phyloP scores from a whole-genome alignment of 2,113 vertebrate genomes.

The Anguilla japonica region DNA sequence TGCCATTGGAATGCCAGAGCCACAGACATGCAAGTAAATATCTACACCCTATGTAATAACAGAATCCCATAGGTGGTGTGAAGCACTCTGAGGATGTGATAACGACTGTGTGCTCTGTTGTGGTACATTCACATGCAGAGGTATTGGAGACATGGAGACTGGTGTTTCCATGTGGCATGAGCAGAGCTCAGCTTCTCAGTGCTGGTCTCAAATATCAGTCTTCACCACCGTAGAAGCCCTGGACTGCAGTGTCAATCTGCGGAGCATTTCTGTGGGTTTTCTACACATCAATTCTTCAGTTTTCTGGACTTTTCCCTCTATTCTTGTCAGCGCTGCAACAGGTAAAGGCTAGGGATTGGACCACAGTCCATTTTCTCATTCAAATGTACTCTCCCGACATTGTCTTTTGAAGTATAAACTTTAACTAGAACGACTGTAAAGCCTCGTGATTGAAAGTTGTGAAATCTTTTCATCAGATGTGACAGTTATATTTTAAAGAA shows the following conservation, averaged over 20 bases:
- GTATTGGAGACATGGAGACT: constrained; percentile 52
- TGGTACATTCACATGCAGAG: constrained; percentile 56
- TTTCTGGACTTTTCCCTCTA: no score
- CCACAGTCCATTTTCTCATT: no score
- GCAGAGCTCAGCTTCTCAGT: constrained; percentile 74
- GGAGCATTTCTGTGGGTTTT: constrained; percentile 66
- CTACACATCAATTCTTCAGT: not conserved
- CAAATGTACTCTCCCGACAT: no score
- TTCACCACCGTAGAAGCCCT: constrained; percentile 67
- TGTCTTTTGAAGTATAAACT: not conserved
- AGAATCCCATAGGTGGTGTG: not conserved
- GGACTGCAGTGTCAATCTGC: constrained; percentile 67
- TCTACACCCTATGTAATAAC: not conserved
- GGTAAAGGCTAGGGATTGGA: no score
- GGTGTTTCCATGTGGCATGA: constrained; percentile 65
- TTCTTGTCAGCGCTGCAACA: no score
- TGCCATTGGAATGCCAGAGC: not conserved
- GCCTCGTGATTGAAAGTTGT: not conserved
- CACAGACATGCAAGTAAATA: not conserved
- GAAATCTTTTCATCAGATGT: not conserved
- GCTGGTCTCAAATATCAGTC: constrained; percentile 78
- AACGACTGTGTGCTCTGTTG: not conserved
- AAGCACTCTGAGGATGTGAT: not conserved
- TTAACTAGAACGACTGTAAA: not conserved
- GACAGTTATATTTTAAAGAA: not conserved